phyloP scores from a whole-genome alignment of 2,113 vertebrate genomes.

The Caloenas nicobarica region DNA sequence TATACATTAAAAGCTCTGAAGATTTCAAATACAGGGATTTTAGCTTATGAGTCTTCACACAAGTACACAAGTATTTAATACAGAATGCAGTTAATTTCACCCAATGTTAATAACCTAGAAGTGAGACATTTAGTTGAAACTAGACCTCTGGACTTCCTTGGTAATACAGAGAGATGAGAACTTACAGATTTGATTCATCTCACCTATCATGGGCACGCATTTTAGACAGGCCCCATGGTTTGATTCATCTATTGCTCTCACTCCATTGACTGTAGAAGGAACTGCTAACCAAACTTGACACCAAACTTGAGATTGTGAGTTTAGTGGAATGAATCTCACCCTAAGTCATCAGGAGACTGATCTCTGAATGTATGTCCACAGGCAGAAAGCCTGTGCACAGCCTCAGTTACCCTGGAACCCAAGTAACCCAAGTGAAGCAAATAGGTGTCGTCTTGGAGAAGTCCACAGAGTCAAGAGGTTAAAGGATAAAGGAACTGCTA shows the following conservation, averaged over 20 bases:
- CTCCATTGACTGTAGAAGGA: background rate
- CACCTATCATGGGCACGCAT: background rate
- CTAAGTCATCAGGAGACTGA: background rate
- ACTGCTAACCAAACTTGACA: background rate
- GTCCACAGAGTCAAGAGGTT: background rate
- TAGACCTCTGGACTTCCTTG: background rate
- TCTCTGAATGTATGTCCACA: background rate
- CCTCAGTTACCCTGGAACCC: background rate
- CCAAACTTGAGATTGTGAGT: background rate
- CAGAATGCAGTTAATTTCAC: background rate
- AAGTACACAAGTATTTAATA: background rate
- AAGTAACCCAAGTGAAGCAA: background rate
- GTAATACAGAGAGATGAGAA: background rate
- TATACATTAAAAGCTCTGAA: background rate
- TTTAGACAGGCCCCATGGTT: background rate
- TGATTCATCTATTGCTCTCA: background rate
- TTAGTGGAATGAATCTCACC: background rate
- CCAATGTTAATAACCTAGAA: background rate
- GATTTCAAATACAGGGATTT: background rate
- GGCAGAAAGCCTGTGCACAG: background rate
- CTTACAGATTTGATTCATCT: background rate
- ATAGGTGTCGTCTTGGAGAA: background rate
- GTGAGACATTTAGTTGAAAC: background rate
- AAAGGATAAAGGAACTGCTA: background rate
- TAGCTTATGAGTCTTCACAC: background rate